Base-by-base conservation (phyloP, 64 coral and sea anemone genomes). In the Cladopsammia gracilis region DNA sequence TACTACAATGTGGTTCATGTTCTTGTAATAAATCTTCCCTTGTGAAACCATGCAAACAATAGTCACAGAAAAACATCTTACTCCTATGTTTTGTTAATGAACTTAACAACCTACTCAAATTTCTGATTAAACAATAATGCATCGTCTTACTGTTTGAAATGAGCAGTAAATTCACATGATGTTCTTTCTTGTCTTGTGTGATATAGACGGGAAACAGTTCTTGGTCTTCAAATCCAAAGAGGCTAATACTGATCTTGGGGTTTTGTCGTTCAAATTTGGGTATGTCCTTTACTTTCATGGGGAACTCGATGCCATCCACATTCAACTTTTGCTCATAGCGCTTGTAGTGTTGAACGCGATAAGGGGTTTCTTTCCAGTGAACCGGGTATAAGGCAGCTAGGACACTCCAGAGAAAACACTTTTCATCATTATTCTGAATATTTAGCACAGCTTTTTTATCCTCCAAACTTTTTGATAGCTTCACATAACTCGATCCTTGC, bases 201-300 rank as follows among this genome's bases (percentile, higher is more conserved):
- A 89, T 83, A 58, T 64, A 75, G 7, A 94, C 64, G 7, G 75
- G 92, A 61, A 88, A 88, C 11, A 88, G 47, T 0, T 18, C 54
- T 57, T 42, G n/a, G 9, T 79, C 49, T 49, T 79, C 82, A 58
- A n/a, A 87, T 3, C 83, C 82, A 71, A 93, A 69, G 0, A 93
- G 54, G 23, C 81, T 94, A 16, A 90, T 62, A 24, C 69, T 71
- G 0, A 95, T 79, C 0, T 86, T 65, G 0, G 65, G 65, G 70
- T 95, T 95, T 25, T 95, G 79, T 49, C 57, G 79, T 10, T 91
- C 89, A 75, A 91, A 91, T 72, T 96, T 96, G 0, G 71, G 6
- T 8, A 95, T 84, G 60, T 96, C 64, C 16, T 71, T 54, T 51
- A 82, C 45, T 14, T 64, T 24, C 12, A 95, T n/a, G 7, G 87